Conservation (phyloP, 2,888 invertebrate genomes). For the Branchipolynoe longqiensis region DNA sequence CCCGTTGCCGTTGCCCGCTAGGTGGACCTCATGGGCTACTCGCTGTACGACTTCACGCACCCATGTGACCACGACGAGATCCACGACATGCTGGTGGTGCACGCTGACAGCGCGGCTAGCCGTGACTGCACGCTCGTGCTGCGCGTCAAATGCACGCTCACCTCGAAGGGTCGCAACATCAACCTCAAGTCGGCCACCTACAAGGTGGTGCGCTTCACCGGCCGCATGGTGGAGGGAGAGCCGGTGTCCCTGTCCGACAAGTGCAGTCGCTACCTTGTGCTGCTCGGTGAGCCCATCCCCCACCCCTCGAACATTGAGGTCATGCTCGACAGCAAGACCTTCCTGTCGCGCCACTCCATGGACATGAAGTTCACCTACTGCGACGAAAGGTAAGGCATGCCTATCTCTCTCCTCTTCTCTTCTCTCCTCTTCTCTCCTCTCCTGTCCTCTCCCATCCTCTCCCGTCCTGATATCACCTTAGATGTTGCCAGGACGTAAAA, state of each 20-base stretch:
- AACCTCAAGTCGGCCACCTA: conserved; percentile 97
- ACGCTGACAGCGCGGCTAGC: neutral
- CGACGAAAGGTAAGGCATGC: conserved; percentile 90
- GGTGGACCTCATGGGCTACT: conserved; percentile 98
- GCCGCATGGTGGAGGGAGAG: conserved; percentile 36
- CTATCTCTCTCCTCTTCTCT: neutral
- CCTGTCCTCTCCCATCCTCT: no score
- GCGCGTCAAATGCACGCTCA: conserved; percentile 95
- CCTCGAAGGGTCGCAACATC: conserved; percentile 96
- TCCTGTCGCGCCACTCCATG: conserved; percentile 93
- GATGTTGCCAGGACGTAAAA: no score
- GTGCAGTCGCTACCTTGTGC: conserved; percentile 84
- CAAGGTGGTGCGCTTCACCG: conserved; percentile 87
- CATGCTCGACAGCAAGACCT: conserved; percentile 93
- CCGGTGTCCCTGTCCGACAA: neutral
- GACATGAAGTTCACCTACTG: conserved; percentile 97
- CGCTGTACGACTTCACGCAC: conserved; percentile 95
- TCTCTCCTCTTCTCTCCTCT: neutral
- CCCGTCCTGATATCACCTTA: no score
- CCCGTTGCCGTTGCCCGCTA: no score
- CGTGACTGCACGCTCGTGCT: conserved; percentile 84
- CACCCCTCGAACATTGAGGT: conserved; percentile 96
- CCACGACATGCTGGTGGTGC: conserved; percentile 83
- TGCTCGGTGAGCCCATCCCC: conserved; percentile 91
- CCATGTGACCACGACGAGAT: conserved; percentile 97